Evolutionary conservation across 2,113 vertebrate species (phyloP), one percentile per base, ranked within the genome.

Genomic region (Poecilia latipinna): DNA sequence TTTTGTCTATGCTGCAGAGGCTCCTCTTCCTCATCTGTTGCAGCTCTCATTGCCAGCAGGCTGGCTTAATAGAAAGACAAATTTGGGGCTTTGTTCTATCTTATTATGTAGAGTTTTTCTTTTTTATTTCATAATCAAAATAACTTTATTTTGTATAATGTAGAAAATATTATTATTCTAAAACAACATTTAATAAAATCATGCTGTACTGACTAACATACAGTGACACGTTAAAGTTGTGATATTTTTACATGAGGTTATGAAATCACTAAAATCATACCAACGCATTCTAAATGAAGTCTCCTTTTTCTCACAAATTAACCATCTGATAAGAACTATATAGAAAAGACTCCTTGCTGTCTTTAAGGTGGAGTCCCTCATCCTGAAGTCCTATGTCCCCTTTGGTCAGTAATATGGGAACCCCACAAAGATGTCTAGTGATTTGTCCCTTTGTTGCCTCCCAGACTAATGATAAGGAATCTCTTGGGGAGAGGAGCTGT

Each of bases 401-500:
- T 65, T 51, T 64, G 35, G 60, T 68, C 65, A 67, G 5, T 17
- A 22, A 28, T 28, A 57, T 24, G 29, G 51, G n/a, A 67, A 33
- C 33, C 61, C 54, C 51, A 19, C 12, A 5, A 68, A 70, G 68
- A 13, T 66, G 65, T 64, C 61, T 61, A n/a, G 33, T 63, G 79
- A 82, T 82, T 80, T 83, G 81, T 82, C 79, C 74, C 31, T 86
- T 82, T 65, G 68, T 33, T 37, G 75, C 80, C 84, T 80, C 24
- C 82, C 77, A 82, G 84, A 89, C 90, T 90, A 92, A 93, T 92
- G 92, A 88, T 82, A 75, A 82, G 72, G 83, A 83, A 89, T 80
- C 74, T 32, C 39, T 65, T 17, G 62, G 76, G 70, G 70, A 68
- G 82, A 80, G 85, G 77, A 74, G 76, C 70, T 63, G 78, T 87